Evolutionary conservation across 2,888 invertebrate species (phyloP), one percentile per base, ranked within the genome.

Genomic region (Muscina levida): DNA sequence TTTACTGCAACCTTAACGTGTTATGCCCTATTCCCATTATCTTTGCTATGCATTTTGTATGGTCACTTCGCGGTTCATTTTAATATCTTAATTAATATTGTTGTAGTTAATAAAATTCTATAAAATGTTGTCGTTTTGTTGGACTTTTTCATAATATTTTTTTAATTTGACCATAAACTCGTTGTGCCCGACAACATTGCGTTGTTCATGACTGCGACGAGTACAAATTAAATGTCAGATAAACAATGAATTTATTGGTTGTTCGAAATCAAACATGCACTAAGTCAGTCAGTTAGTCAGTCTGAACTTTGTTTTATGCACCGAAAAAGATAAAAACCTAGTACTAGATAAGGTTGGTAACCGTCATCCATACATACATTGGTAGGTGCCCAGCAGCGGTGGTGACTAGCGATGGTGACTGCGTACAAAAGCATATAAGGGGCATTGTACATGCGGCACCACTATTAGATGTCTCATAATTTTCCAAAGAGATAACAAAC

Each of bases 181-280:
- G 39, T 59, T 62, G 13, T 22, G 39, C 22, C n/a, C 42, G 62
- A 42, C 62, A 62, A 80, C 70, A 65, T 76, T 53, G 57, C 65
- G 79, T n/a, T n/a, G n/a, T 72, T 80, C 70, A 51, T 76, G 70
- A 73, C 70, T 65, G 8, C 31, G 8, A 8, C 4, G 31, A 31
- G 31, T 31, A 80, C 79, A 80, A 80, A 80, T 80, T 80, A 72
- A 76, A 80, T 73, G 79, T 76, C 79, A 70, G 79, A 76, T 80
- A 79, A 51, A 37, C 51, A 56, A 57, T 15, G 76, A 79, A 79
- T 79, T 79, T 79, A 79, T 76, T 79, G 76, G 76, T 72, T 79
- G 79, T 70, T 62, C 39, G 57, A 19, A 65, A 73, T 70, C 56
- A 68, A 76, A 80, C 76, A 80, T 80, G 76, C 79, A 80, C 56